Evolutionary conservation across 2,113 vertebrate species (phyloP), one percentile per base, ranked within the genome.

Genomic region (Elaphurus davidianus): DNA sequence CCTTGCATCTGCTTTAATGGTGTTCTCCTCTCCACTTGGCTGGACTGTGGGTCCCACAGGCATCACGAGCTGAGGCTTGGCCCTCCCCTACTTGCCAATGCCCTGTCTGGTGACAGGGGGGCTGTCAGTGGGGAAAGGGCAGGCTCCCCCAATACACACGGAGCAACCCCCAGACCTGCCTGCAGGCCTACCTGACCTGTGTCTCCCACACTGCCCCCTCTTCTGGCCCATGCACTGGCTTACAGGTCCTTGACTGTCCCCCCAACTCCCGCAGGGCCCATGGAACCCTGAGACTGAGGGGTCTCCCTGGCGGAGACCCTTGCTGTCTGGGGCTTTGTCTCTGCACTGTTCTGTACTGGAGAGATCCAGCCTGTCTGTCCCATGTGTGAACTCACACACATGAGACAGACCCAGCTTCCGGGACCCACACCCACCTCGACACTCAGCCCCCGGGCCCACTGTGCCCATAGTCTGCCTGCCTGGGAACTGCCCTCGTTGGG

Each of bases 131-230:
- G 36, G 23, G 8, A 47, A 5, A 27, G 27, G 25, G 16, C 30
- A 28, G 52, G 27, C 12, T 0, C 36, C 21, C 71, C 57, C 45
- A 15, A 1, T 3, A 5, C 55, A 7, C 33, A 7, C 0, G 8
- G 43, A 47, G 54, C 54, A 19, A 36, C n/a, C 45, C 27, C n/a
- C 3, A 14, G 30, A 16, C 47, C 27, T 1, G 30, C 47, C 71
- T 55, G 7, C 10, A 6, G 30, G 43, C 59, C 21, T 5, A 2
- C 10, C 36, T 21, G 57, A 2, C 5, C 8, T 5, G 23, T 2
- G 40, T 4, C 55, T 3, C 60, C 16, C 40, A 11, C 30, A 1
- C 10, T 4, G 76, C 59, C 4, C 36, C 45, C 3, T 8, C 2
- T 7, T 23, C n/a, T 33, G 87, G 28, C 33, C 57, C 79, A 11